These are phyloP conservation scores for Melanogrammus aeglefinus DNA, from an alignment of 2,797 vertebrate species.

Conservation along the genomic window DNA sequence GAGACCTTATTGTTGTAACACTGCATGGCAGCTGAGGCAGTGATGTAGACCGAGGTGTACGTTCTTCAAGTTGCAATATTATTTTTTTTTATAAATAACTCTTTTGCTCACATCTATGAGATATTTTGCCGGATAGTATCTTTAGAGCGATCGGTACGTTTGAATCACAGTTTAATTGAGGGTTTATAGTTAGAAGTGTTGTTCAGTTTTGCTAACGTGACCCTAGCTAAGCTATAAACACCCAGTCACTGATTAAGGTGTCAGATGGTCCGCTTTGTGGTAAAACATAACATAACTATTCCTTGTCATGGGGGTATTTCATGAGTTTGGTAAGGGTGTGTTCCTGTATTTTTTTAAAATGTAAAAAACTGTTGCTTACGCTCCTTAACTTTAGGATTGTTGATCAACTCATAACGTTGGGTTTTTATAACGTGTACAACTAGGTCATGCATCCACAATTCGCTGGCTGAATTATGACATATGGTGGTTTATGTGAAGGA, in stretches of 20 bases:
- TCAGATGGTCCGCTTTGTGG: background rate
- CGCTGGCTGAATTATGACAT: background rate
- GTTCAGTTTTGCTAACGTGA: slow-evolving; percentile 55
- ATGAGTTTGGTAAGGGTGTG: background rate
- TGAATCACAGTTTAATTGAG: slow-evolving; percentile 39
- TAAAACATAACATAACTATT: background rate
- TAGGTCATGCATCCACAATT: background rate
- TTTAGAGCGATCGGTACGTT: slow-evolving; percentile 22
- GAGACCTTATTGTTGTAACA: slow-evolving; percentile 47
- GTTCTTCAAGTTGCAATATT: slow-evolving; percentile 36
- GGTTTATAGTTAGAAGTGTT: slow-evolving; percentile 57
- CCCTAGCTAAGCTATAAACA: slow-evolving; percentile 44
- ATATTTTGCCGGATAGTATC: slow-evolving; percentile 13
- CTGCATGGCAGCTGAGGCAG: slow-evolving; percentile 59
- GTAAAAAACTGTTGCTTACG: background rate
- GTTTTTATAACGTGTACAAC: background rate
- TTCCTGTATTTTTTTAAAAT: background rate
- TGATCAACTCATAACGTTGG: background rate
- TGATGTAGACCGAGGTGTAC: slow-evolving; percentile 33
- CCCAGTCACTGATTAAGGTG: background rate
- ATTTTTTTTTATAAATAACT: slow-evolving; percentile 24
- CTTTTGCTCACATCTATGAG: slow-evolving; percentile 7
- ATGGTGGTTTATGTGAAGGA: background rate
- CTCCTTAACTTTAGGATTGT: background rate
- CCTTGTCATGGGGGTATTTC: background rate